These are phyloP conservation scores for Columba janthina DNA, from an alignment of 2,113 vertebrate genomes.

Conservation along the genomic window DNA sequence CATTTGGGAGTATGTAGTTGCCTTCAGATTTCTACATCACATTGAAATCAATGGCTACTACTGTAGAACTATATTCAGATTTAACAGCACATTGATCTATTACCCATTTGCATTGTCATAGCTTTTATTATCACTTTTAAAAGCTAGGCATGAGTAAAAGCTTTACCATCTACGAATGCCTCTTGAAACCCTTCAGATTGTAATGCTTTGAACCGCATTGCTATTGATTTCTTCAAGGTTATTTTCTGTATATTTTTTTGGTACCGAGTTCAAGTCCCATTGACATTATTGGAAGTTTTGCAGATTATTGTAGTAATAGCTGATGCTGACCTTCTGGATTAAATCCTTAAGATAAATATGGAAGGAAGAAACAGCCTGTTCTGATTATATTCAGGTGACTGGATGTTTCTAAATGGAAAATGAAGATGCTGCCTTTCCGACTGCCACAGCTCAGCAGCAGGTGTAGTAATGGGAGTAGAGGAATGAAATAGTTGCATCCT, in stretches of 20 bases:
- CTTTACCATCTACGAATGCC: not conserved
- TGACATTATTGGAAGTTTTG: not conserved
- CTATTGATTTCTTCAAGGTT: not conserved
- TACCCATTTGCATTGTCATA: not conserved
- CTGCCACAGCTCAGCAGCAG: rapidly evolving
- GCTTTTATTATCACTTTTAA: not conserved
- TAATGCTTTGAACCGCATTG: not conserved
- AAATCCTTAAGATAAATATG: not conserved
- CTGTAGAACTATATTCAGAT: not conserved
- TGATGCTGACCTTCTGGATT: not conserved
- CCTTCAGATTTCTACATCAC: not conserved
- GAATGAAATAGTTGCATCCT: not conserved
- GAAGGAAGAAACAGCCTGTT: not conserved
- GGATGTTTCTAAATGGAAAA: not conserved
- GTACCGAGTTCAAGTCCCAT: not conserved
- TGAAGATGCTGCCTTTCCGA: not conserved
- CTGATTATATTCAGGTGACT: not conserved
- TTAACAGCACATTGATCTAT: not conserved
- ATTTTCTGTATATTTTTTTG: not conserved
- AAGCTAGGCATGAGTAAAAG: not conserved
- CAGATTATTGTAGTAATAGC: not conserved
- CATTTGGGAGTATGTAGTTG: not conserved
- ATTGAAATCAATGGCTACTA: not conserved
- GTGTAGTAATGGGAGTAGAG: not conserved
- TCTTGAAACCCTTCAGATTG: not conserved